A percentile compares a stretch with the other conserved stretches of the same genome.
phyloP scores from a whole-genome alignment of 2,113 vertebrate genomes.

The Anguilla japonica region DNA sequence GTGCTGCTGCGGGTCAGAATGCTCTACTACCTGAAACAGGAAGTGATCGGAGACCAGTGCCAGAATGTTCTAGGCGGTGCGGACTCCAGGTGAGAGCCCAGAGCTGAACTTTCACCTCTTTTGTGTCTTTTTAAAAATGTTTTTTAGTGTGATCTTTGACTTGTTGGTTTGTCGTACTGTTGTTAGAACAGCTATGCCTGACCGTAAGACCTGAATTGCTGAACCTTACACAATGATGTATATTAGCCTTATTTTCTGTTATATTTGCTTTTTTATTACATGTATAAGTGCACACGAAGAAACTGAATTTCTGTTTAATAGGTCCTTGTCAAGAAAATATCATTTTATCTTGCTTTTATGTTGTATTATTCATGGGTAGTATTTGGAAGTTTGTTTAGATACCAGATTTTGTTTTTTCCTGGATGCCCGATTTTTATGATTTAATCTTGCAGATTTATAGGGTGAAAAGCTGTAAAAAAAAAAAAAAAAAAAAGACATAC shows the following conservation, averaged over 20 bases:
- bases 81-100: slow-evolving; percentile 82
- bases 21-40: slow-evolving; percentile 98
- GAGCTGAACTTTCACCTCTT: slow-evolving; percentile 30
- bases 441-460: neutral
- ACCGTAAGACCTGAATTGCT: neutral
- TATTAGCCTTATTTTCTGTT: no score
- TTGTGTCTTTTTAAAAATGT: no score
- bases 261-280: no score
- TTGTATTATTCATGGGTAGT: neutral
- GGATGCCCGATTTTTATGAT: neutral
- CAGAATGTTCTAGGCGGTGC: slow-evolving; percentile 87
- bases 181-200: neutral
- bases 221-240: neutral
- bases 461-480: neutral
- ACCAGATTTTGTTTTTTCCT: neutral
- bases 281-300: no score
- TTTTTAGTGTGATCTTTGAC: neutral
- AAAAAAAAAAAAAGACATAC: neutral
- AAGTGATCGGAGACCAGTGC: slow-evolving; percentile 91
- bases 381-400: neutral
- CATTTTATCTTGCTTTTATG: neutral
- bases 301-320: neutral
- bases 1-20: slow-evolving; percentile 97
- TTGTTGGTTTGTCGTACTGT: neutral
- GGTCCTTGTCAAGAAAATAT: neutral